These are phyloP conservation scores for Benitochromis conjunctus DNA, from an alignment of 2,113 vertebrate genomes.

Conservation along the genomic window DNA sequence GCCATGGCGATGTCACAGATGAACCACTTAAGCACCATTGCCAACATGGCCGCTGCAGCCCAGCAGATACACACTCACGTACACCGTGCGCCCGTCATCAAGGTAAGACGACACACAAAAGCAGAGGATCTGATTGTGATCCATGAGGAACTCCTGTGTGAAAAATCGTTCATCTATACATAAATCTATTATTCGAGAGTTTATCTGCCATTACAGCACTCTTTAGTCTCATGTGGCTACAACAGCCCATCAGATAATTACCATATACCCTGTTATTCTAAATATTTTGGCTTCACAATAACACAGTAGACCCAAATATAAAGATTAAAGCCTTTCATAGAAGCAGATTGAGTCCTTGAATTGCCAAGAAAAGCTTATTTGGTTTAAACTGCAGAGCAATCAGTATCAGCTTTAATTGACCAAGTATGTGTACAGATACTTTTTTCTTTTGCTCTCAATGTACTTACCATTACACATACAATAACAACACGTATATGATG, in stretches of 20 bases:
- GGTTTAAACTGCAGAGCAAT: neutral
- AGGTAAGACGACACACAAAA: conserved; percentile 35
- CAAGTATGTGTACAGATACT: neutral
- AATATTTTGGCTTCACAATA: neutral
- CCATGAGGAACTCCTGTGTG: conserved; percentile 1
- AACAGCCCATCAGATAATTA: neutral
- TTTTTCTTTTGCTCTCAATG: neutral
- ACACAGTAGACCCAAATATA: neutral
- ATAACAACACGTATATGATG: neutral
- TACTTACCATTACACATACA: neutral
- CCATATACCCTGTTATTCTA: neutral
- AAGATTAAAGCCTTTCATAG: neutral
- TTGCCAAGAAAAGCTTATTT: neutral
- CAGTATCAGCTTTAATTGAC: neutral
- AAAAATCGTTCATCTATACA: neutral
- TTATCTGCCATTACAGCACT: neutral
- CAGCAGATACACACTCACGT: conserved; percentile 75
- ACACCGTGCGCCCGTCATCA: conserved; percentile 68
- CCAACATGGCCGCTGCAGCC: conserved; percentile 92
- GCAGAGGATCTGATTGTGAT: neutral
- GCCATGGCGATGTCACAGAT: conserved; percentile 99
- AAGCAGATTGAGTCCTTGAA: neutral
- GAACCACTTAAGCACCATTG: conserved; percentile 95
- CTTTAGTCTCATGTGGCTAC: neutral
- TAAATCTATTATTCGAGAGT: neutral